Conservation (phyloP, 2,113 vertebrate species). For the Nanorana parkeri region DNA sequence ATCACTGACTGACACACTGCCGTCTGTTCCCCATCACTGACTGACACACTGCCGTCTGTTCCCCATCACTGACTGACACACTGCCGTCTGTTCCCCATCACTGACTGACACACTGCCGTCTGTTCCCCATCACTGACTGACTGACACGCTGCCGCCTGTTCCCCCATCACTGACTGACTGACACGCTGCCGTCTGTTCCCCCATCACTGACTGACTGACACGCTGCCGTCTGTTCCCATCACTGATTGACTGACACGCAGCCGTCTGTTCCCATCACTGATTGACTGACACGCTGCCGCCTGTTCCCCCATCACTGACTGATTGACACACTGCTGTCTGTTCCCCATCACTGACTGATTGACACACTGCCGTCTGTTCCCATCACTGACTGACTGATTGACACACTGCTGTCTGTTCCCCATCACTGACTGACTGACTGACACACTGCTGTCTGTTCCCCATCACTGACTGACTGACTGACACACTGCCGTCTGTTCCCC, state of each 20-base stretch:
- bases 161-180: no score
- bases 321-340: accelerated
- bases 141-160: background rate
- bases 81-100: background rate
- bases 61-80: no score
- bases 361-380: no score
- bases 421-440: accelerated
- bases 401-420: accelerated
- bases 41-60: accelerated
- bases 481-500: no score
- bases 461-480: no score
- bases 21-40: background rate
- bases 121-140: background rate
- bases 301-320: background rate
- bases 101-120: no score
- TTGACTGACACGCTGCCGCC: background rate
- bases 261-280: no score
- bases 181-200: no score
- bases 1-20: no score
- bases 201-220: background rate
- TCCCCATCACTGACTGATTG: background rate
- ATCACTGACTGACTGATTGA: background rate
- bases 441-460: background rate
- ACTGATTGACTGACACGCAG: no score
- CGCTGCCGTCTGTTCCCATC: background rate